A percentile compares a stretch with the other conserved stretches of the same genome.
phyloP scores from a whole-genome alignment of 1,140 invertebrate species.

The Eriocheir sinensis region DNA sequence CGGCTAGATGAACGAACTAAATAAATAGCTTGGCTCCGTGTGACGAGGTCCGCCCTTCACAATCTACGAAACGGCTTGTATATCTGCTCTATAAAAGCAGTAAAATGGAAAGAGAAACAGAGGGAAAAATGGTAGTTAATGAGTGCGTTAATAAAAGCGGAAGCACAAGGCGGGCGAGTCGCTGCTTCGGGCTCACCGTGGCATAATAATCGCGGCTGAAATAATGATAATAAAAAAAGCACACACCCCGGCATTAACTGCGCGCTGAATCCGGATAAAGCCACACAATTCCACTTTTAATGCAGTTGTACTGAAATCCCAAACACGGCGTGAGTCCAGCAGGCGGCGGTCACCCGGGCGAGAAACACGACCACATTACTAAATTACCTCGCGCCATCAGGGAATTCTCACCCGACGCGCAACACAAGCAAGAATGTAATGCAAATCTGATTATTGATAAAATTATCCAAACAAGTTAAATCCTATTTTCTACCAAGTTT shows the following conservation, averaged over 20 bases:
- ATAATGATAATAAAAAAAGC: slow-evolving; percentile 9
- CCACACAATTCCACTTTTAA: slow-evolving; percentile 24
- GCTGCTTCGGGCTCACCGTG: neutral
- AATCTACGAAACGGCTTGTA: no score
- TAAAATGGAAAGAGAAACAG: slow-evolving; percentile 3
- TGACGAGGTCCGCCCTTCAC: no score
- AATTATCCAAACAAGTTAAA: slow-evolving; percentile 26
- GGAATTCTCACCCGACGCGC: neutral
- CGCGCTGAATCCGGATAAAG: slow-evolving; percentile 20
- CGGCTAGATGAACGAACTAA: no score
- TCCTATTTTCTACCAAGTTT: neutral
- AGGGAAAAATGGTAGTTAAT: neutral
- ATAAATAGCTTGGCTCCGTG: no score
- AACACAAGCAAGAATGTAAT: neutral
- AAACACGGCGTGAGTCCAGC: neutral
- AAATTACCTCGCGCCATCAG: neutral
- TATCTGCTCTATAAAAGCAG: neutral
- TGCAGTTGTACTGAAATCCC: neutral
- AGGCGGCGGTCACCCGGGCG: neutral
- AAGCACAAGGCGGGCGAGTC: neutral
- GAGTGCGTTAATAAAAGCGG: neutral
- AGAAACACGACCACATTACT: slow-evolving; percentile 13
- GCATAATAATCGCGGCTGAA: slow-evolving; percentile 5
- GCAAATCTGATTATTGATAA: neutral
- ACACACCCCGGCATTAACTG: neutral